phyloP scores from a whole-genome alignment of 1,140 invertebrate species.

The Eurosta solidaginis region DNA sequence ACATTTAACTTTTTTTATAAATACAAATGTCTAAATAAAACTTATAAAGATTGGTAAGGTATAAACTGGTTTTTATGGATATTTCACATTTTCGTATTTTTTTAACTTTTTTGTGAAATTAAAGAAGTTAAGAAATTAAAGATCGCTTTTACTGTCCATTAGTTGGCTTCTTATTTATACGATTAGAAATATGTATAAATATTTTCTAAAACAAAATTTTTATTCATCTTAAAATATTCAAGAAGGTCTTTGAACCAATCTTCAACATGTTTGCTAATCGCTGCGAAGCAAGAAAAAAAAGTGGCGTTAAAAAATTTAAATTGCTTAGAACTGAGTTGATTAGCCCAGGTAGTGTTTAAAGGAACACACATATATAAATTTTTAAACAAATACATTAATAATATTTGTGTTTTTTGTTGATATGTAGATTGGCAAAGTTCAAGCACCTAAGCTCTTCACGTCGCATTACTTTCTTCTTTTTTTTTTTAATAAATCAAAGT shows the following conservation, averaged over 20 bases:
- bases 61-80: too few species aligned
- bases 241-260: not conserved
- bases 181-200: too few species aligned
- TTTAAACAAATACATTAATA: not conserved
- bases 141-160: too few species aligned
- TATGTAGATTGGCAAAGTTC: not conserved
- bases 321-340: not conserved
- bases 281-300: not conserved
- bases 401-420: not conserved
- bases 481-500: conserved; percentile 1
- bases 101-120: too few species aligned
- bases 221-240: conserved; percentile 6
- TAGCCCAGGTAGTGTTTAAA: too few species aligned
- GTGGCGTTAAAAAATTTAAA: not conserved
- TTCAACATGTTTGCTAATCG: not conserved
- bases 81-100: too few species aligned
- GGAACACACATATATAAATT: not conserved
- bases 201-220: not conserved
- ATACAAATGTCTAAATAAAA: too few species aligned
- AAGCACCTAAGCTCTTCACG: conserved; percentile 2
- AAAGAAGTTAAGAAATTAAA: too few species aligned
- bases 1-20: too few species aligned
- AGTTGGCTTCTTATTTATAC: too few species aligned
- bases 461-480: too few species aligned
- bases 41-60: too few species aligned